These are phyloP conservation scores for Halocynthia aurantium DNA, from an alignment of 23 tunicate genomes.

Conservation along the genomic window DNA sequence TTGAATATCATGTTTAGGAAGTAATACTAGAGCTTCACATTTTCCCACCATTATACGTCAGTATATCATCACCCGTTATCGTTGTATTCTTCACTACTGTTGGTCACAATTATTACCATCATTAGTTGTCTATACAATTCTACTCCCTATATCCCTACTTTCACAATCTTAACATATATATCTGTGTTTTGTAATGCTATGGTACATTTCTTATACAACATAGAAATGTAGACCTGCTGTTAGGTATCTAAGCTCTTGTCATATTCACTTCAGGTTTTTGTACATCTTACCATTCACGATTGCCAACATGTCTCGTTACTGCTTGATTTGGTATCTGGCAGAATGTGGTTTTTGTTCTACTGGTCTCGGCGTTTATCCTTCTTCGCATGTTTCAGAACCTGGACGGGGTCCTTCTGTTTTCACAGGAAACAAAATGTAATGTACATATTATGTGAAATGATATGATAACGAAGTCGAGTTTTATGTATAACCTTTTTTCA, in stretches of 20 bases:
- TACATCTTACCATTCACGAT: slow-evolving; percentile 11
- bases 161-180: no score
- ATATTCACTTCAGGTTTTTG: slow-evolving; percentile 1
- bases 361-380: slow-evolving; percentile 20
- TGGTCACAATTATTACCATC: no score
- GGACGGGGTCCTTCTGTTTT: slow-evolving; percentile 14
- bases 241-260: background rate
- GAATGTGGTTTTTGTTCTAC: slow-evolving; percentile 11
- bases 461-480: background rate
- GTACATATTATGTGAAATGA: background rate
- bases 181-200: no score
- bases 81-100: no score
- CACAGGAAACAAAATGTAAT: background rate
- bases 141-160: no score
- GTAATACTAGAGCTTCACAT: no score
- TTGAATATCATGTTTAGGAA: no score
- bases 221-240: background rate
- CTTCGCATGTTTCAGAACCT: background rate
- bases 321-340: slow-evolving; percentile 18
- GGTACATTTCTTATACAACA: no score
- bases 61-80: no score
- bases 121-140: no score
- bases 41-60: no score
- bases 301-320: slow-evolving; percentile 16
- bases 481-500: no score